phyloP scores from a whole-genome alignment of 2,888 invertebrate genomes.

The Villa cingulata region DNA sequence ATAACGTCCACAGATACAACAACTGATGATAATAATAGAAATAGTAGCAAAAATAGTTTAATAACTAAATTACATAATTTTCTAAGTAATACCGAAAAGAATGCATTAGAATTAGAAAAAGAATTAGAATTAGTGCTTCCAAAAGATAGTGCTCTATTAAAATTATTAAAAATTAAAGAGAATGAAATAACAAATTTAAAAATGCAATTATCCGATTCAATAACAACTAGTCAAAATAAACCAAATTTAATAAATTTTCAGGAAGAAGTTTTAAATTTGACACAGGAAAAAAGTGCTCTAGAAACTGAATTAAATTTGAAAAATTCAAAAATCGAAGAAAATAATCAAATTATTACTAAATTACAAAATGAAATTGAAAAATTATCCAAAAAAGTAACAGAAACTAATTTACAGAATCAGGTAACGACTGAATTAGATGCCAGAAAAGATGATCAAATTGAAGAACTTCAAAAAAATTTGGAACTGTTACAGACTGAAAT shows the following conservation, averaged over 20 bases:
- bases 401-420: neutral
- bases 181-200: neutral
- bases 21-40: no score
- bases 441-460: neutral
- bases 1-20: neutral
- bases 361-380: neutral
- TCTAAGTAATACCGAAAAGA: neutral
- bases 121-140: neutral
- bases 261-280: neutral
- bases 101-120: neutral
- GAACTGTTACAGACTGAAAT: neutral
- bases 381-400: neutral
- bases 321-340: neutral
- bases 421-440: neutral
- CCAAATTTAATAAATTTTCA: neutral
- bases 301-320: no score
- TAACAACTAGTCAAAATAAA: neutral
- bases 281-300: neutral
- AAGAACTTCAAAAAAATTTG: neutral
- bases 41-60: no score
- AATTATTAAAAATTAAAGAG: neutral
- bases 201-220: neutral
- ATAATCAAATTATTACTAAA: neutral
- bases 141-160: neutral
- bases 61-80: neutral